Conservation (phyloP, 2,888 invertebrate species). For the Pterostichus niger region DNA sequence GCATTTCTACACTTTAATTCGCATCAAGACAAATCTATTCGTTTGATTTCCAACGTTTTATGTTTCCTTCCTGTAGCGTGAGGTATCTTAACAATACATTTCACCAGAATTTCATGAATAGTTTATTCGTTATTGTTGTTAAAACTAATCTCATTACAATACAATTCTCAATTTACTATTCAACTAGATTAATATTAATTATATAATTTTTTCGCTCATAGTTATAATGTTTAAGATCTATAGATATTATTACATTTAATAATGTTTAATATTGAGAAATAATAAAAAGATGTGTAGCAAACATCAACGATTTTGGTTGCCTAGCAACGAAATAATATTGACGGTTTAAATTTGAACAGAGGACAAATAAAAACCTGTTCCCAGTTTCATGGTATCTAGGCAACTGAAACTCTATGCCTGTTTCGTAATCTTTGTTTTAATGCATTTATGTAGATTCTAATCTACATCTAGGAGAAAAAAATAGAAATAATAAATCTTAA, state of each 20-base stretch:
- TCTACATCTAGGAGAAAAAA: too few species aligned
- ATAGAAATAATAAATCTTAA: too few species aligned
- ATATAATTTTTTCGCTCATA: not conserved
- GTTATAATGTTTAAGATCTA: too few species aligned
- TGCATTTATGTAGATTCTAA: not conserved
- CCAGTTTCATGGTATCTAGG: constrained; percentile 43
- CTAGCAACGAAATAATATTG: constrained; percentile 50
- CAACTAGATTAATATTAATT: not conserved
- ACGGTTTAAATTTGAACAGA: constrained; percentile 47
- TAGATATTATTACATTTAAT: not conserved
- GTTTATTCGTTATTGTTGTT: not conserved
- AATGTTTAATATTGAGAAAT: not conserved
- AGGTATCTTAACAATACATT: not conserved
- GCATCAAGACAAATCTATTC: constrained; percentile 36
- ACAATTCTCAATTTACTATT: not conserved
- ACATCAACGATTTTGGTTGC: constrained; percentile 29
- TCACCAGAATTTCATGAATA: not conserved
- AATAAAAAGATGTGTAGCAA: not conserved
- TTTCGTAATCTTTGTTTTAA: not conserved
- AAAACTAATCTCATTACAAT: constrained; percentile 1
- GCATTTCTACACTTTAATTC: constrained; percentile 33
- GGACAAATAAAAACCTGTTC: constrained; percentile 38
- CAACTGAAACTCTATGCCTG: constrained; percentile 4
- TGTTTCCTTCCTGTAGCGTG: not conserved
- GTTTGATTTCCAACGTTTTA: constrained; percentile 9